Base-by-base conservation (phyloP, 2,797 vertebrate species). In the Perodicticus potto region DNA sequence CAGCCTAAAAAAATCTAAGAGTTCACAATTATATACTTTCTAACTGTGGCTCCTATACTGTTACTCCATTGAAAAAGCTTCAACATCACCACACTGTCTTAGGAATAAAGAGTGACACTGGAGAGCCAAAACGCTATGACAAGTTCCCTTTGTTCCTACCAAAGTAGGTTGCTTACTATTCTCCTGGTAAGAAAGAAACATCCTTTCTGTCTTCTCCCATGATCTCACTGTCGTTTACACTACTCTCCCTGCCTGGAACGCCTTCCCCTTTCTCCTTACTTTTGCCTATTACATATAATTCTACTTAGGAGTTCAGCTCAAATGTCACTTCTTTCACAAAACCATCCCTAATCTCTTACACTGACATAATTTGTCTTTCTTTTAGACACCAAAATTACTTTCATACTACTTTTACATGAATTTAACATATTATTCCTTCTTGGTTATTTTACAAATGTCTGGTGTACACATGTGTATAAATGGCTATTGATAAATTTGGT, bases 391-490 rank as follows among this genome's bases (percentile, higher is more conserved):
- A 74, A 89, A 57, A 80, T 72, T 73, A 63, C 55, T 72, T 85
- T 76, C 73, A 69, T 25, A 63, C 3, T 12, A 95, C 57, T 88
- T 93, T 57, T 32, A 55, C 4, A 40, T 34, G 22, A 90, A 61
- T 61, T 86, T 86, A 91, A 96, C 83, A 88, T n/a, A 93, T 16
- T 65, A 37, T 95, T 43, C 16, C 29, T 17, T 53, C 81, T 93
- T 40, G 55, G 59, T 80, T 83, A 76, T 83, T 93, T 95, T 72
- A 77, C 32, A 2, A 70, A 83, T 49, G 32, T 43, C 63, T 86
- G 83, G 77, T 3, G 17, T 37, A 59, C 49, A 57, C 7, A 9
- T 10, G 37, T 81, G 13, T 59, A 65, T 82, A 67, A 80, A 80
- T 7, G 65, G 49, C 27, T 91, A 32, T 81, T 0, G 6, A 40